These are phyloP conservation scores for Drosophila lacicola DNA, from an alignment of 2,888 invertebrate species.

Conservation along the genomic window DNA sequence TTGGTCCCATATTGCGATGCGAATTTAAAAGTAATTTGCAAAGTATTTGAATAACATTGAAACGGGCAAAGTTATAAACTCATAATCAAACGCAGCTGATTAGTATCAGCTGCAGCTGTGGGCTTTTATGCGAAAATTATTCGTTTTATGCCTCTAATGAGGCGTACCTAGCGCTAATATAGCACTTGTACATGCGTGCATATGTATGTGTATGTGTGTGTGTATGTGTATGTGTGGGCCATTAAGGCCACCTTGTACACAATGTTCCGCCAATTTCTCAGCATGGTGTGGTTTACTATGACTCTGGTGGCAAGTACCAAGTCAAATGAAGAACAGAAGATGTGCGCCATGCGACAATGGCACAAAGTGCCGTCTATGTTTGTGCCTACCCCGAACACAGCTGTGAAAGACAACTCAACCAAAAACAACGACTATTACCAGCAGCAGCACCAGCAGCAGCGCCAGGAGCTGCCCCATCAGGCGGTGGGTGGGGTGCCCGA, in stretches of 20 bases:
- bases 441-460: slow-evolving; percentile 27
- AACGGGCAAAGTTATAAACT: slow-evolving; percentile 1
- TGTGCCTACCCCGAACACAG: slow-evolving; percentile 16
- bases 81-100: slow-evolving; percentile 19
- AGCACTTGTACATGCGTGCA: slow-evolving; percentile 17
- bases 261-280: slow-evolving; percentile 46
- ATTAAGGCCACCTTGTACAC: slow-evolving; percentile 28
- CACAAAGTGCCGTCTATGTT: slow-evolving; percentile 22
- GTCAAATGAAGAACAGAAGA: slow-evolving; percentile 59
- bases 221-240: slow-evolving; percentile 25
- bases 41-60: slow-evolving; percentile 22
- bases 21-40: slow-evolving; percentile 9
- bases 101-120: slow-evolving; percentile 27
- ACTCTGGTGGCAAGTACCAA: slow-evolving; percentile 36
- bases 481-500: too few relatives aligned
- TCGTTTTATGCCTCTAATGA: slow-evolving; percentile 48
- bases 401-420: slow-evolving; percentile 43
- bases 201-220: slow-evolving; percentile 24
- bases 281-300: slow-evolving; percentile 28
- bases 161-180: slow-evolving; percentile 34
- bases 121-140: slow-evolving; percentile 41
- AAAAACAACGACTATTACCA: slow-evolving; percentile 54
- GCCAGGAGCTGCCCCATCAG: slow-evolving; percentile 5
- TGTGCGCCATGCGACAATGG: slow-evolving; percentile 49
- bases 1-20: background rate